Evolutionary conservation across 2,888 invertebrate species (phyloP), one percentile per base, ranked within the genome.

Genomic region (Tuta absoluta): DNA sequence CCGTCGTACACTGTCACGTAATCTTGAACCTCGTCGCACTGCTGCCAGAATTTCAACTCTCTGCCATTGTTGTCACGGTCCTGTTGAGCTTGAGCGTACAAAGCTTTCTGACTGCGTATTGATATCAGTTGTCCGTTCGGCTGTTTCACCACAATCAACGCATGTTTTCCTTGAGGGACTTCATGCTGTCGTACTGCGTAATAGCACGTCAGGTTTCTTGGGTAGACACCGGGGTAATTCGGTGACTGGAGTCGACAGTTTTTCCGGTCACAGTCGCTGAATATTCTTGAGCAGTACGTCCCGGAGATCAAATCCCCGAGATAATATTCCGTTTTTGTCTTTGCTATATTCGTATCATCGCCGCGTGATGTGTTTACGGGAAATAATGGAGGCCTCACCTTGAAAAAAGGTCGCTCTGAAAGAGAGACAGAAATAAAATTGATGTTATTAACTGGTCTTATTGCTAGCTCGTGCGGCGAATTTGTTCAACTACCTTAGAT

Each of bases 161-260:
- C 97, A 84, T 97, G 96, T 88, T 97, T 97, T 75, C 97, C 97
- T 78, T 94, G 93, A 67, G 97, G 96, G 75, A 96, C 95, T 83
- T 96, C 95, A 85, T 97, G 96, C 89, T 96, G 95, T 71, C 96
- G 92, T 65, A 98, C 96, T 56, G 98, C 97, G 85, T 97, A 98
- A 90, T 98, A 97, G 85, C 98, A 98, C 68, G 98, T 97, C 77
- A 98, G 94, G 87, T 98, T 98, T 72, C 98, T 94, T 3, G 98
- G 98, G 89, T 98, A 98, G 73, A 98, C 94, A 73, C 97, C 98
- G 33, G 98, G 98, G 89, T 96, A 98, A 92, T 97, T 97, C 60
- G 98, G 97, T 59, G 97, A 97, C 87, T 98, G 98, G 78, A 98
- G 93, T 79, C 96, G 94, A 91, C 98, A 98, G 76, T 95, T 94